A percentile compares a stretch with the other conserved stretches of the same genome.
phyloP scores from a whole-genome alignment of 2,797 vertebrate genomes.

The Diplodus puntazzo region DNA sequence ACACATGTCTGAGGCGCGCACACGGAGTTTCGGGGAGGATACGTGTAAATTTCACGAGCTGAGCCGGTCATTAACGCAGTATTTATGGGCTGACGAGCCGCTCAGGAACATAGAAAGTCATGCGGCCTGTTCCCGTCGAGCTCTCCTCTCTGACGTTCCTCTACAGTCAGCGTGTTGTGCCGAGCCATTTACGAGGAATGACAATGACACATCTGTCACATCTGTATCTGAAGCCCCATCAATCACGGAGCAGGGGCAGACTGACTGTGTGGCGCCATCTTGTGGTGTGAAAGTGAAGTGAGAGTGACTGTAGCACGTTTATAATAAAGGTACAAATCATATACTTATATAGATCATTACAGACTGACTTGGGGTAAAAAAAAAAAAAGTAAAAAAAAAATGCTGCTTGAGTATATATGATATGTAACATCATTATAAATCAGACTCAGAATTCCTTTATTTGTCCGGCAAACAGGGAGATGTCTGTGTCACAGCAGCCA shows the following conservation, averaged over 20 bases:
- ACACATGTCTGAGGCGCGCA: conserved; percentile 22
- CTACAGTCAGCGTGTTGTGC: background rate
- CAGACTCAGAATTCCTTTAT: no score
- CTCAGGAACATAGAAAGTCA: conserved; percentile 15
- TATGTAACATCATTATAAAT: no score
- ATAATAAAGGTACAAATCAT: no score
- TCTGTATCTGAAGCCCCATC: background rate
- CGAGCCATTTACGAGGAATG: conserved; percentile 11
- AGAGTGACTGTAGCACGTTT: no score
- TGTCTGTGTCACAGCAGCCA: no score
- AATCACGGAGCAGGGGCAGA: background rate
- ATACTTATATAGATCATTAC: no score
- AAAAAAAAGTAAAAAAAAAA: no score
- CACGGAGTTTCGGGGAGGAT: conserved; percentile 31
- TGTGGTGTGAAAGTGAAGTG: conserved; percentile 15
- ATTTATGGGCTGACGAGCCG: conserved; percentile 63
- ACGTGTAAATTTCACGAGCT: conserved; percentile 69
- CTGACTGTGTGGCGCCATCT: conserved; percentile 48
- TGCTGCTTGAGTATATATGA: no score
- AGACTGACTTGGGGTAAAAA: no score
- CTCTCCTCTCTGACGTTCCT: background rate
- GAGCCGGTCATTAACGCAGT: conserved; percentile 61
- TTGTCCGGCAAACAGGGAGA: no score
- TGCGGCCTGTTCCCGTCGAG: conserved; percentile 30
- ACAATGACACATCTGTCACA: background rate